phyloP scores from a whole-genome alignment of 2,888 invertebrate genomes.

The Eueremaeus valkanovi region DNA sequence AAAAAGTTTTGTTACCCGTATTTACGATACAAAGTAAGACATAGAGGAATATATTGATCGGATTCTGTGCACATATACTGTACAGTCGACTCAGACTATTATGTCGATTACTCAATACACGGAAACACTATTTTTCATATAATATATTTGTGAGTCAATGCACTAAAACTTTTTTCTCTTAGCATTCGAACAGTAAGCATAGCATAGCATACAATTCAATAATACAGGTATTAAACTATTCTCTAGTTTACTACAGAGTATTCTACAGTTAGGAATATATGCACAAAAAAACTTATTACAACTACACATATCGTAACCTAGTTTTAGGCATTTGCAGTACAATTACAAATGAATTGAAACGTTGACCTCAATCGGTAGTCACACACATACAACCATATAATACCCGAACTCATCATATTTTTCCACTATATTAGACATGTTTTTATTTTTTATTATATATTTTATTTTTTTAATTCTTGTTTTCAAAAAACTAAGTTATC shows the following conservation, averaged over 20 bases:
- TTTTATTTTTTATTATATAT: constrained; percentile 10
- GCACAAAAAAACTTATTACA: background rate
- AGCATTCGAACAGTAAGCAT: background rate
- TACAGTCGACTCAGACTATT: background rate
- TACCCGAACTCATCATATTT: background rate
- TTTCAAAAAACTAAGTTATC: too few species aligned
- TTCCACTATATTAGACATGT: background rate
- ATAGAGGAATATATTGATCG: background rate
- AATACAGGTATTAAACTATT: too few species aligned
- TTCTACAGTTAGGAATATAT: too few species aligned
- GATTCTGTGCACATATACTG: background rate
- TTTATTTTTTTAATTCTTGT: too few species aligned
- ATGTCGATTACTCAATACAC: background rate
- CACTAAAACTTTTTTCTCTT: background rate
- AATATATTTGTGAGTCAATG: too few species aligned
- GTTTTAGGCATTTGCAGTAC: background rate
- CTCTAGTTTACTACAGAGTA: too few species aligned
- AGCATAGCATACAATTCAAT: background rate
- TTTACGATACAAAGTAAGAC: too few species aligned
- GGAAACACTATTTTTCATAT: too few species aligned
- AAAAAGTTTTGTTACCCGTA: too few species aligned
- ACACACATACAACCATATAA: background rate
- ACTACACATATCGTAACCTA: constrained; percentile 27
- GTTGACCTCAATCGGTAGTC: constrained; percentile 17
- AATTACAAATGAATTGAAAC: constrained; percentile 17